Evolutionary conservation across 2,113 vertebrate genomes (phyloP).

Genomic region (Pseudorasbora parva): DNA sequence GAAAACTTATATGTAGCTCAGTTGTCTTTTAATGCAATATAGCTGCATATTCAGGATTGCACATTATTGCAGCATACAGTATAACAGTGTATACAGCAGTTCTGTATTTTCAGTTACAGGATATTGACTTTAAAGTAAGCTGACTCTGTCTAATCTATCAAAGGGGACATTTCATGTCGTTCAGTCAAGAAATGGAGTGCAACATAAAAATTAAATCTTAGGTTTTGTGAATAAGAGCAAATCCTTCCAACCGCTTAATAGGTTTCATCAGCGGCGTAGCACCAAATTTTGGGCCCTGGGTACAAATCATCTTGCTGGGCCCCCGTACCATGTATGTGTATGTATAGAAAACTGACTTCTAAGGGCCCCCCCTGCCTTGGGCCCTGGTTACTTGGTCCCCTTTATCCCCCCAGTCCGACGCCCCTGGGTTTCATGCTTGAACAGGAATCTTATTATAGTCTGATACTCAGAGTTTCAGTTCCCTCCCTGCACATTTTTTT

Average conservation of each 20-base stretch:
- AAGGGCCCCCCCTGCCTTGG: too few relatives aligned
- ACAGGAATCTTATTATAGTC: slow-evolving; percentile 52
- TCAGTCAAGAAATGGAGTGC: slow-evolving; percentile 30
- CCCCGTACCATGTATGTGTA: too few relatives aligned
- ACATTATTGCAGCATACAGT: slow-evolving; percentile 32
- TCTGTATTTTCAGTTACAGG: not conserved
- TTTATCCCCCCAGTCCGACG: too few relatives aligned
- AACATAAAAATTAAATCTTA: slow-evolving; percentile 52
- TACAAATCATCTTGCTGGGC: too few relatives aligned
- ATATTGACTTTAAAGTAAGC: slow-evolving; percentile 1
- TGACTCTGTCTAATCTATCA: slow-evolving; percentile 29
- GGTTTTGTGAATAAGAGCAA: slow-evolving; percentile 47
- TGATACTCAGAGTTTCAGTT: slow-evolving; percentile 29
- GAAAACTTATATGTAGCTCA: slow-evolving; percentile 2
- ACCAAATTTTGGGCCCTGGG: too few relatives aligned
- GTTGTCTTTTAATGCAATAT: not conserved
- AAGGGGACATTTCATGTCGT: slow-evolving; percentile 25
- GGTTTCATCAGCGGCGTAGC: too few relatives aligned
- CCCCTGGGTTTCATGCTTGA: slow-evolving; percentile 57
- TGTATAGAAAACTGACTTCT: too few relatives aligned
- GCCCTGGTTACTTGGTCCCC: too few relatives aligned
- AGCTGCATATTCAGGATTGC: not conserved
- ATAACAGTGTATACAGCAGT: not conserved
- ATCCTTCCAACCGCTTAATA: slow-evolving; percentile 51
- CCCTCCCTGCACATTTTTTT: not conserved